Evolutionary conservation across 2,797 vertebrate genomes (phyloP).

Genomic region (Arctocebus calabarensis): DNA sequence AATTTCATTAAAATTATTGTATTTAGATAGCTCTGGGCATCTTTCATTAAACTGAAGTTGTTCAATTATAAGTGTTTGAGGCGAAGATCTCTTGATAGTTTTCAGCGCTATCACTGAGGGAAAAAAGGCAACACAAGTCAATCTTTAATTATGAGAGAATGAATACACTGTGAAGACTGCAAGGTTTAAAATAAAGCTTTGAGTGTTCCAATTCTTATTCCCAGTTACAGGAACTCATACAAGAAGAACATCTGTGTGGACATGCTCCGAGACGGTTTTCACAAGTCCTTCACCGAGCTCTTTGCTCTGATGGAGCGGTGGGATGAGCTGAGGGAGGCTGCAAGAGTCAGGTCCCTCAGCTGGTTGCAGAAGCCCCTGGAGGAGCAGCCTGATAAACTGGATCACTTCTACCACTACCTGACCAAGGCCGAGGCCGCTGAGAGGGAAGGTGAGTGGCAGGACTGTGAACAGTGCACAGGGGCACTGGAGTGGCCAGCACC

Average conservation of each 20-base stretch:
- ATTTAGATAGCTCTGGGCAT: conserved; percentile 43
- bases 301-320: conserved; percentile 91
- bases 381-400: conserved; percentile 94
- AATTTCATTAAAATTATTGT: conserved; percentile 51
- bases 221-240: conserved; percentile 91
- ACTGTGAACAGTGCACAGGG: conserved; percentile 81
- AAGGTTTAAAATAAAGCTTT: conserved; percentile 78
- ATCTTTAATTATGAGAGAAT: conserved; percentile 48
- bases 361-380: conserved; percentile 94
- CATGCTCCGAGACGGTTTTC: conserved; percentile 90
- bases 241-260: conserved; percentile 94
- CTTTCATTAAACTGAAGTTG: conserved; percentile 41
- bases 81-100: conserved; percentile 55
- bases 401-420: conserved; percentile 92
- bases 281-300: conserved; percentile 90
- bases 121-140: background rate
- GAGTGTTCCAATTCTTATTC: conserved; percentile 76
- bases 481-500: conserved; percentile 84
- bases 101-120: conserved; percentile 29
- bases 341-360: conserved; percentile 95
- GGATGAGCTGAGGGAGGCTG: conserved; percentile 92
- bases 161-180: conserved; percentile 67
- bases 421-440: conserved; percentile 91
- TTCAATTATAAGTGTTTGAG: conserved; percentile 14
- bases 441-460: conserved; percentile 89